Base-by-base conservation (phyloP, 2,888 invertebrate genomes). In the Drosophila helvetica region DNA sequence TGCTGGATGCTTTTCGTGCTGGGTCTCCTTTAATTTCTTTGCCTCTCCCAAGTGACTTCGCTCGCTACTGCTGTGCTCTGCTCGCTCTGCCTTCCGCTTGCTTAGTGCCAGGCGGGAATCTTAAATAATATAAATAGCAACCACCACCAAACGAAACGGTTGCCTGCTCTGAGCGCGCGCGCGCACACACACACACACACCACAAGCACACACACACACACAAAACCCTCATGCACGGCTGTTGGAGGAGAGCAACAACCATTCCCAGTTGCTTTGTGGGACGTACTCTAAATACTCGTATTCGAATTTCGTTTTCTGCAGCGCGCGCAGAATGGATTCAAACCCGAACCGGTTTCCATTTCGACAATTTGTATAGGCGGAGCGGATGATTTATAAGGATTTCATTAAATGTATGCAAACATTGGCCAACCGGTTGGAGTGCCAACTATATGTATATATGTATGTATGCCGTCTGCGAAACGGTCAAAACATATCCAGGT, bases 21-120 rank as follows among this genome's bases (percentile, higher is more conserved):
- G 10, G 10, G 27, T 59, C 63, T 88, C 89, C 89, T 88, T 86
- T 74, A 75, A 88, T 88, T 58, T 72, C 56, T 52, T 56, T 69
- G 17, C 38, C 43, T 51, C 54, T 48, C 38, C 38, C 25, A 19
- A 17, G 22, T 47, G 17, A 10, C 42, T 30, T 30, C 48, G 30
- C 42, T 48, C 58, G 51, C 12, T 38, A 65, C 45, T 59, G 67
- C 15, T 3, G 59, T 12, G 68, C 57, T 53, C 47, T 25, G 57
- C 42, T 48, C 55, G 63, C 46, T 45, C 18, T 52, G 50, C 64
- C 65, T 55, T 75, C 89, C 81, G 85, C 22, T 72, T 74, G 69
- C 57, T 52, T 58, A 84, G 71, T 56, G 89, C 69, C 63, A 61
- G 19, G 52, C 54, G 64, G 48, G 56, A 54, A 86, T 33, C 27